phyloP scores from a whole-genome alignment of 2,797 vertebrate species.

The Sarcoramphus papa region DNA sequence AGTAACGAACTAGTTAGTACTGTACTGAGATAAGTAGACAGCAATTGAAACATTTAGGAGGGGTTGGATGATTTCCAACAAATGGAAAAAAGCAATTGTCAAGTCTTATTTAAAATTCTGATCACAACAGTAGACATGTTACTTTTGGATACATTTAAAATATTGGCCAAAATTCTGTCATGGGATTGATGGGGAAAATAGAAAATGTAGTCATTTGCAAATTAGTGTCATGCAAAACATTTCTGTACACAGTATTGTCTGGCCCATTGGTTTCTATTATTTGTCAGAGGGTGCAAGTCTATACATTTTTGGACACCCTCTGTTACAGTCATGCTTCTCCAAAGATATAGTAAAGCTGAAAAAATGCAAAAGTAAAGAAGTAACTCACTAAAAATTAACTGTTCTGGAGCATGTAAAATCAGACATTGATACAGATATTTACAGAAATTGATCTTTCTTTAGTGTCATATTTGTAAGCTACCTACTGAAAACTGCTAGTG shows the following conservation, averaged over 20 bases:
- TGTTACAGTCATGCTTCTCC: background rate
- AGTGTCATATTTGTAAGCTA: background rate
- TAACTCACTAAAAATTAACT: background rate
- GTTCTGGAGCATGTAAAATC: background rate
- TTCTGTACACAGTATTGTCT: background rate
- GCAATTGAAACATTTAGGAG: background rate
- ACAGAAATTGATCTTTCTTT: background rate
- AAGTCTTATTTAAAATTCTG: background rate
- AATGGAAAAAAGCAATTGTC: background rate
- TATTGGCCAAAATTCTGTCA: background rate
- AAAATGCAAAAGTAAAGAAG: background rate
- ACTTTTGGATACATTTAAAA: background rate
- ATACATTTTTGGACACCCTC: rapidly evolving
- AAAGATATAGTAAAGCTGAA: background rate
- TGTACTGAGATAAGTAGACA: background rate
- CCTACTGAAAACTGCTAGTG: background rate
- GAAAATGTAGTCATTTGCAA: background rate
- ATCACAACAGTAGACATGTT: background rate
- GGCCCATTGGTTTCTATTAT: background rate
- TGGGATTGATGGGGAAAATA: background rate
- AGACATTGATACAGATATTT: background rate
- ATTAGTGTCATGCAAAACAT: background rate
- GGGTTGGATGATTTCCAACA: background rate
- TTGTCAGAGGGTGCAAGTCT: background rate
- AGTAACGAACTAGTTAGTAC: background rate